Percentiles rank a stretch among this genome's conserved stretches.
Evolutionary conservation across 2,113 vertebrate genomes (phyloP).

Genomic region (Pongo pygmaeus): DNA sequence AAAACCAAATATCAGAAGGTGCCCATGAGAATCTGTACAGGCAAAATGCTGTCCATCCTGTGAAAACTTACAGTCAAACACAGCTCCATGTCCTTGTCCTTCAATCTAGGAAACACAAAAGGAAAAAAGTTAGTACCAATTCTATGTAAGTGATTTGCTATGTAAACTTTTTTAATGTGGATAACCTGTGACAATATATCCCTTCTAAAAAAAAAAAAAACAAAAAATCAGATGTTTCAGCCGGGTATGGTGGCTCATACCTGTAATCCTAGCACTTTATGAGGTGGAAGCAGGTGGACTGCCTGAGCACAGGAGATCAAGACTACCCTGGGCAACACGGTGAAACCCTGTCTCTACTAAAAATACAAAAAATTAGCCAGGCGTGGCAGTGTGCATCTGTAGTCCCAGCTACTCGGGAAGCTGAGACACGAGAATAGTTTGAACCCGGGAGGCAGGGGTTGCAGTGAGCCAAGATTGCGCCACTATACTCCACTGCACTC

Average conservation of each 20-base stretch:
- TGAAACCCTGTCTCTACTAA: too few species aligned
- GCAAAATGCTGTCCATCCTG: constrained; percentile 97
- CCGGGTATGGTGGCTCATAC: background rate
- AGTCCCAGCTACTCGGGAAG: too few species aligned
- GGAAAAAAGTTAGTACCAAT: background rate
- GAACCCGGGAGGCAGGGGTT: too few species aligned
- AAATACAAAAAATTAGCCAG: too few species aligned
- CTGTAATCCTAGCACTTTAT: background rate
- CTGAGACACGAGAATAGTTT: too few species aligned
- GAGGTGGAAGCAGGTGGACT: too few species aligned
- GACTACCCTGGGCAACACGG: too few species aligned
- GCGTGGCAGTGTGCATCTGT: too few species aligned
- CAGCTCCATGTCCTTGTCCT: constrained; percentile 97
- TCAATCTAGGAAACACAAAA: constrained; percentile 89
- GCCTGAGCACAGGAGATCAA: too few species aligned
- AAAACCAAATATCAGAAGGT: constrained; percentile 97
- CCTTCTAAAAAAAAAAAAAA: background rate
- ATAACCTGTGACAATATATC: background rate
- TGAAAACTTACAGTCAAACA: constrained; percentile 99
- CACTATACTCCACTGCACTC: too few species aligned
- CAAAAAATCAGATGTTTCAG: background rate
- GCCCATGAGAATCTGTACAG: constrained; percentile 97
- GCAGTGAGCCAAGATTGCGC: too few species aligned
- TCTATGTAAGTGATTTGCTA: background rate
- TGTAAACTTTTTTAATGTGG: background rate